Percentiles rank a stretch among this genome's conserved stretches.
These are phyloP conservation scores for Eledona agricola DNA, from an alignment of 2,888 invertebrate species.

Conservation along the genomic window DNA sequence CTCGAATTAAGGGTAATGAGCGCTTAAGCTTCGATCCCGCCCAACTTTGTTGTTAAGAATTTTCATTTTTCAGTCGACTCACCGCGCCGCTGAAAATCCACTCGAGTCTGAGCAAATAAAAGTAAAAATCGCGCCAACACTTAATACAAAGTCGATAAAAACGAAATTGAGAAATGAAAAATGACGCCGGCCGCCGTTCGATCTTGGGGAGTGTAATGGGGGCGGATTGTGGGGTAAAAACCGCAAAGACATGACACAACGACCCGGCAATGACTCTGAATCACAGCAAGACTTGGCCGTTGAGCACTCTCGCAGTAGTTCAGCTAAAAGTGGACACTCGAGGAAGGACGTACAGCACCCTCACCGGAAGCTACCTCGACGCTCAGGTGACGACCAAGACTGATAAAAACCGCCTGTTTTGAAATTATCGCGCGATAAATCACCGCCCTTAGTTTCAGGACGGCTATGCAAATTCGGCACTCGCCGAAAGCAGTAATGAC, in stretches of 20 bases:
- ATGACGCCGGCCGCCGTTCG: slow-evolving; percentile 17
- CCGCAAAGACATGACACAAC: slow-evolving; percentile 24
- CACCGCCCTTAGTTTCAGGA: slow-evolving; percentile 1
- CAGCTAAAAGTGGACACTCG: slow-evolving; percentile 60
- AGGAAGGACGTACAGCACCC: slow-evolving; percentile 59
- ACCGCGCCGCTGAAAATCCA: slow-evolving; percentile 3
- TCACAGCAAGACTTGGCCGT: slow-evolving; percentile 64
- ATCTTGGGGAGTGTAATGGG: slow-evolving; percentile 22
- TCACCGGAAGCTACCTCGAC: slow-evolving; percentile 41
- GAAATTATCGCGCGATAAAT: too few relatives aligned
- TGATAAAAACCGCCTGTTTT: not conserved
- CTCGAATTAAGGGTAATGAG: slow-evolving; percentile 23
- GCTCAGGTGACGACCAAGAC: slow-evolving; percentile 9
- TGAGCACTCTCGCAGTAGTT: slow-evolving; percentile 60
- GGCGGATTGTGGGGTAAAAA: slow-evolving; percentile 11
- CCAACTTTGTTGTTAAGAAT: slow-evolving; percentile 1
- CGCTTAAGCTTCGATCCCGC: slow-evolving; percentile 17
- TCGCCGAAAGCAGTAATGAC: slow-evolving; percentile 23
- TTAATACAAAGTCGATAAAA: slow-evolving; percentile 24
- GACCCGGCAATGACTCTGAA: slow-evolving; percentile 56
- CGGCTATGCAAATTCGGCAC: slow-evolving; percentile 19
- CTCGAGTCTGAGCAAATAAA: slow-evolving; percentile 7
- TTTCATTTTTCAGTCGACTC: slow-evolving; percentile 1
- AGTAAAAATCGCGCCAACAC: slow-evolving; percentile 14
- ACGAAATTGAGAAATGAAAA: slow-evolving; percentile 31